Base-by-base conservation (phyloP, 2,797 vertebrate genomes). In the Aselliscus stoliczkanus region DNA sequence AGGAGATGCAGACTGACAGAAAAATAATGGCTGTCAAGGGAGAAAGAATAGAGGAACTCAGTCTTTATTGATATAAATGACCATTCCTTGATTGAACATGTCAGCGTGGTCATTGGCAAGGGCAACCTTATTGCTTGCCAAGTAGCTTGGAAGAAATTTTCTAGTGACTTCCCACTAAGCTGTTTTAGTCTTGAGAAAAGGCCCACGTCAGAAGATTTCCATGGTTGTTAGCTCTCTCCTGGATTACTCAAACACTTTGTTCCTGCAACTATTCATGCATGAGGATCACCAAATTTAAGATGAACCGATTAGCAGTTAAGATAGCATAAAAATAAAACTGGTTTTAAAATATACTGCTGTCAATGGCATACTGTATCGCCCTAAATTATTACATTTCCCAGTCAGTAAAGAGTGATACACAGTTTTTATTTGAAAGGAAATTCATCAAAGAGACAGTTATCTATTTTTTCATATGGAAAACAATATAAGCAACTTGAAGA, bases 381-480 rank as follows among this genome's bases (percentile, higher is more conserved):
- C 77, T 83, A 92, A 37, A 88, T 90, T 69, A 97, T 42, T 82
- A 47, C 15, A 91, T 80, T 91, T 93, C 58, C 37, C 42, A 97
- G 54, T 56, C 58, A 85, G 52, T 90, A 75, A 96, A 56, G 9
- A 82, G 9, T 81, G 44, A 72, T 80, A 64, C 0, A 75, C 50
- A 91, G n/a, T 25, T 96, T 93, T 94, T 93, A 25, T 72, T 96
- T 87, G 29, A 37, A 73, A 34, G 56, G n/a, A 97, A 97, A 88
- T 31, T 15, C 94, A 2, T 23, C 90, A 96, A 93, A 44, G 60
- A 70, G 62, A 76, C 39, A 77, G 54, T 95, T 52, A 77, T 52
- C 39, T 85, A 81, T 92, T 89, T 90, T 90, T 92, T 80, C 52
- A 83, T 69, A 1, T 93, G 29, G 11, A 92, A 34, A 96, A 92